Evolutionary conservation across 2,113 vertebrate genomes (phyloP).

Genomic region (Triplophysa rosa): DNA sequence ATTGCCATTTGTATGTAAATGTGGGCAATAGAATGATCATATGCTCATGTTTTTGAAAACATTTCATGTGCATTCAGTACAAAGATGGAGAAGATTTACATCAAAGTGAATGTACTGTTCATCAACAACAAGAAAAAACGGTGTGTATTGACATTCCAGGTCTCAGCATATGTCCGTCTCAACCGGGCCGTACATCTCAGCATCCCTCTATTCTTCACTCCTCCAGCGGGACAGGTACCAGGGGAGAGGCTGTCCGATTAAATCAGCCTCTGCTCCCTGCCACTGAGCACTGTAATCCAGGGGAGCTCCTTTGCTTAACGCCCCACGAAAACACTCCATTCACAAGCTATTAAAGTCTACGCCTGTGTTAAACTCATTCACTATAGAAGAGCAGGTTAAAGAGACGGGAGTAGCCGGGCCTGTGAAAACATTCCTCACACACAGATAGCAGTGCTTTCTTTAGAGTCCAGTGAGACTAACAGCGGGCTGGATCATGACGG

Average conservation of each 20-base stretch:
- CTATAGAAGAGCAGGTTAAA: constrained; percentile 50
- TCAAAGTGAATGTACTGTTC: no score
- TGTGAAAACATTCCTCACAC: background rate
- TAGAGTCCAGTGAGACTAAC: constrained; percentile 1
- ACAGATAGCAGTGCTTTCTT: background rate
- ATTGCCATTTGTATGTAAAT: no score
- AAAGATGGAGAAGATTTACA: no score
- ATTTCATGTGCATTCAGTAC: no score
- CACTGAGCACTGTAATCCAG: constrained; percentile 90
- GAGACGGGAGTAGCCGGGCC: constrained; percentile 31
- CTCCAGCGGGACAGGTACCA: constrained; percentile 69
- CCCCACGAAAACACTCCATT: constrained; percentile 92
- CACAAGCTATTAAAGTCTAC: constrained; percentile 88
- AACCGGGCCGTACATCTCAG: background rate
- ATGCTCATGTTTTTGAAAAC: no score
- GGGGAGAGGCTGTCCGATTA: constrained; percentile 83
- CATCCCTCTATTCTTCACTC: constrained; percentile 61
- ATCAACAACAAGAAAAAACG: no score
- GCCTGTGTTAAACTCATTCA: constrained; percentile 70
- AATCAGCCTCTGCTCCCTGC: constrained; percentile 92
- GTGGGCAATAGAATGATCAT: no score
- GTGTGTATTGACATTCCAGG: background rate
- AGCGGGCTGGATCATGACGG: background rate
- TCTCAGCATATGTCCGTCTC: constrained; percentile 19
- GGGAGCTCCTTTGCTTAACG: constrained; percentile 80